These are phyloP conservation scores for Trilocha varians DNA, from an alignment of 2,888 invertebrate species.

Conservation along the genomic window DNA sequence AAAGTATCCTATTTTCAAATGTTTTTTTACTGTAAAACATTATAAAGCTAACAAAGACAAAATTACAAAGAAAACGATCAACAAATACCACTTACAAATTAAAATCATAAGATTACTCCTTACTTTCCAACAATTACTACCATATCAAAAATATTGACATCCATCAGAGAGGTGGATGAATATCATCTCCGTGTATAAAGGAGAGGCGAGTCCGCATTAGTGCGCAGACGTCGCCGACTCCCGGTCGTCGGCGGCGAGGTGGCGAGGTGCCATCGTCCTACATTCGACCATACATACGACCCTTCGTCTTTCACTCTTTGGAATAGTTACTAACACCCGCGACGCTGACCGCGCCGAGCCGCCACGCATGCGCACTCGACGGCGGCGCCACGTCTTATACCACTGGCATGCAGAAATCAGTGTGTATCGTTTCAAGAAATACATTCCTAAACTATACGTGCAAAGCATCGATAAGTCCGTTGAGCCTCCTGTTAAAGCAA, in stretches of 20 bases:
- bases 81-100: conserved; percentile 70
- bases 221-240: conserved; percentile 1
- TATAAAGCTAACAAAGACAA: conserved; percentile 70
- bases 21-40: conserved; percentile 51
- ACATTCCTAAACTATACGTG: conserved; percentile 39
- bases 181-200: conserved; percentile 7
- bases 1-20: conserved; percentile 44
- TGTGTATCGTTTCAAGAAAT: conserved; percentile 34
- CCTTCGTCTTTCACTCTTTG: conserved; percentile 43
- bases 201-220: no score
- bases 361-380: conserved; percentile 11
- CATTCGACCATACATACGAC: conserved; percentile 29
- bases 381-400: conserved; percentile 3
- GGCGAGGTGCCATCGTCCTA: conserved; percentile 8
- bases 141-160: conserved; percentile 60
- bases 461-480: conserved; percentile 43
- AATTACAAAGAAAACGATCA: conserved; percentile 70
- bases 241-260: background rate
- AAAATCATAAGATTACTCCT: conserved; percentile 62
- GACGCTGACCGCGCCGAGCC: conserved; percentile 29
- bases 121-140: conserved; percentile 63
- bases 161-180: conserved; percentile 20
- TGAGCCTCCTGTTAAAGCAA: conserved; percentile 58
- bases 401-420: conserved; percentile 32
- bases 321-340: conserved; percentile 50